phyloP scores from a whole-genome alignment of 2,888 invertebrate species.

The Rhagium mordax region DNA sequence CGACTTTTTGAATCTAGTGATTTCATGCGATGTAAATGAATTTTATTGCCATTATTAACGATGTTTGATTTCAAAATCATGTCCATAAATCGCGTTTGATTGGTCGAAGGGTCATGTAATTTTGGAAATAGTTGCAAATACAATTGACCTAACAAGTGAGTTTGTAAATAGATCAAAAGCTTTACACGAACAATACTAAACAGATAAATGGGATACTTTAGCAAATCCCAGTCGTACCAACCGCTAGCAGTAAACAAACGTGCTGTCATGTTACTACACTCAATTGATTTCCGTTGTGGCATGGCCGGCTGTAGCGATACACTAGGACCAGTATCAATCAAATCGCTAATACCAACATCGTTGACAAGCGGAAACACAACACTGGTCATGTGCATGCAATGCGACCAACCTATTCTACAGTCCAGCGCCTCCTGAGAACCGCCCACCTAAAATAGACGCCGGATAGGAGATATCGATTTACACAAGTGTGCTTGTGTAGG shows the following conservation, averaged over 20 bases:
- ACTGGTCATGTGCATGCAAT: conserved; percentile 45
- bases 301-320: conserved; percentile 50
- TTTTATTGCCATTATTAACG: conserved; percentile 32
- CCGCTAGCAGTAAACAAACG: conserved; percentile 54
- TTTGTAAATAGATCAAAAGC: conserved; percentile 22
- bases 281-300: conserved; percentile 60
- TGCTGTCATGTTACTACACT: conserved; percentile 56
- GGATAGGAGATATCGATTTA: background rate
- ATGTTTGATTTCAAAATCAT: conserved; percentile 20
- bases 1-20: conserved; percentile 4
- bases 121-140: conserved; percentile 25
- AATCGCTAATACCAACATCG: conserved; percentile 54
- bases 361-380: conserved; percentile 56
- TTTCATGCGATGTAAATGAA: conserved; percentile 13
- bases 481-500: background rate
- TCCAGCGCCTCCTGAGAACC: conserved; percentile 21
- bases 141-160: conserved; percentile 22
- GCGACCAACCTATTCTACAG: conserved; percentile 35
- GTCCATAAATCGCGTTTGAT: conserved; percentile 20
- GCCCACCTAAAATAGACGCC: conserved; percentile 1
- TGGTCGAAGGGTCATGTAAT: conserved; percentile 12
- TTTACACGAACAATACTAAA: conserved; percentile 17
- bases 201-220: conserved; percentile 46
- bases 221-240: conserved; percentile 70
- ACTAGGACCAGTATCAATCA: conserved; percentile 51